Conservation (phyloP, 2,797 vertebrate genomes). For the Sebastiscus tertius region DNA sequence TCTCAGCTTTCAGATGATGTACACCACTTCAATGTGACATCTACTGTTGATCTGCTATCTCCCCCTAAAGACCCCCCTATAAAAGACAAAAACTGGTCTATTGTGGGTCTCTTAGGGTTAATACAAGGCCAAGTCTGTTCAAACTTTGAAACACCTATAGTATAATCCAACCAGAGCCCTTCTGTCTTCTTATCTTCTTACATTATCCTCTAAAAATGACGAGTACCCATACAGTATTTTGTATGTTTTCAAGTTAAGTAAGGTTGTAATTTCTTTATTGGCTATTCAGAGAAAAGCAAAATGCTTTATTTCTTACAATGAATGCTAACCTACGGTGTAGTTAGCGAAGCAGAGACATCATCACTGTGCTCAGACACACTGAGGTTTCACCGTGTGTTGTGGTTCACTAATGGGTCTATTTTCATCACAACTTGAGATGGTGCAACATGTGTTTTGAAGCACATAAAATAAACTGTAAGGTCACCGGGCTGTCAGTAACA, state of each 20-base stretch:
- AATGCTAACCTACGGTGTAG: not conserved
- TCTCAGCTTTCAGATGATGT: too few relatives aligned
- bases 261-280: not conserved
- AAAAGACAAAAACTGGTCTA: too few relatives aligned
- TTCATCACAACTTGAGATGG: constrained; percentile 41
- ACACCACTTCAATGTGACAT: too few relatives aligned
- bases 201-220: not conserved
- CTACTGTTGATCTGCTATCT: too few relatives aligned
- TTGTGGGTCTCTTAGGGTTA: too few relatives aligned
- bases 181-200: not conserved
- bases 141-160: not conserved
- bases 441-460: constrained; percentile 38
- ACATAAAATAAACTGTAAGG: constrained; percentile 55
- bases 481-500: constrained; percentile 53
- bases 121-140: too few relatives aligned
- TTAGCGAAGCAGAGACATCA: not conserved
- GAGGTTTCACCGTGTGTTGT: not conserved
- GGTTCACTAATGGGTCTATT: constrained; percentile 50
- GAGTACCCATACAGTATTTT: not conserved
- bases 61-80: too few relatives aligned
- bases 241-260: not conserved
- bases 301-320: not conserved
- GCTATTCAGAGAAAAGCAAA: not conserved
- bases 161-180: not conserved
- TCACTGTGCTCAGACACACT: not conserved